Base-by-base conservation (phyloP, 2,113 vertebrate species). In the Oncorhynchus tshawytscha region DNA sequence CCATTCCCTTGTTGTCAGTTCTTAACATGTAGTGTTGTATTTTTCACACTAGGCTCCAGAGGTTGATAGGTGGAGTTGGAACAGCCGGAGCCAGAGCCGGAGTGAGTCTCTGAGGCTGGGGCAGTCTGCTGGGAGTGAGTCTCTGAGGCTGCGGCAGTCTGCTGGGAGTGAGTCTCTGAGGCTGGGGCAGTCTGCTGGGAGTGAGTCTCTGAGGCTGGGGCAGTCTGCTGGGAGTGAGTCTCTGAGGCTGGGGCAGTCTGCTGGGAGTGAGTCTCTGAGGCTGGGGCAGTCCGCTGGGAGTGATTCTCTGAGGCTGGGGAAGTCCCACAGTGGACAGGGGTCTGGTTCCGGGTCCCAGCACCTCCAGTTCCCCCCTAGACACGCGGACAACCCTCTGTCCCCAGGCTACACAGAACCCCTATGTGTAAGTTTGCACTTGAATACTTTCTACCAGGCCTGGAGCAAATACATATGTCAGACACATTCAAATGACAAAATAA, bases 391-490 rank as follows among this genome's bases (percentile, higher is more conserved):
- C 31, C 79, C 84, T 1, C 59, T 92, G 24, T 93, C 92, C 31
- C 91, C 94, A 0, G 95, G 93, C 68, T 94, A 95, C 45, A 67
- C 91, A 0, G 93, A 94, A 70, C 93, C 95, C n/a, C 86, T 91
- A n/a, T 93, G 90, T 0, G 97, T 98, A 87, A 96, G 96, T 85
- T 13, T 29, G 39, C 5, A 13, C 34, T 71, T 20, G 12, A n/a
- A 62, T 62, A 62, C 59, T 54, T 54, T 18, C 51, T 54, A 54
- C 51, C 15, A 54, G 51, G 51, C 51, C 16, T 54, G 15, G 51
- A 18, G 18, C 51, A 5, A 54, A 54, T 16, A 54, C 9, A 45
- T 45, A 45, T 12, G 51, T 18, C 1, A 15, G 5, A 18, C 16
- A 4, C 51, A 54, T 54, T 54, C 51, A 54, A 54, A 45, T 18